Evolutionary conservation across 2,797 vertebrate genomes (phyloP).

Genomic region (Clarias platycephalus): DNA sequence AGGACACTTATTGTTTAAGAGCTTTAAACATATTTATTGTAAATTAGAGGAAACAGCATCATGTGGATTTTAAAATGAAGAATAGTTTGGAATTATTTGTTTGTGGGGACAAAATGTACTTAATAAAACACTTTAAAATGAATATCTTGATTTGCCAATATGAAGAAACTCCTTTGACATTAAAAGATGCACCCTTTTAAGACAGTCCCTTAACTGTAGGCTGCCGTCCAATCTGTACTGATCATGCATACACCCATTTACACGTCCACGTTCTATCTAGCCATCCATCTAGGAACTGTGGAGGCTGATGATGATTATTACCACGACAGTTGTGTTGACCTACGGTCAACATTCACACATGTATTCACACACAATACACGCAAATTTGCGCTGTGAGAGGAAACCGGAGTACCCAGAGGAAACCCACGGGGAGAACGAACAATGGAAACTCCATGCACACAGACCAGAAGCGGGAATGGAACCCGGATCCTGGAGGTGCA

Average conservation of each 20-base stretch:
- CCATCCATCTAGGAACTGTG: too few relatives aligned
- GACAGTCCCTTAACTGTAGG: background rate
- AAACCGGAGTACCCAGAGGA: too few relatives aligned
- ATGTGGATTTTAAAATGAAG: background rate
- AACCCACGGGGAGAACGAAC: too few relatives aligned
- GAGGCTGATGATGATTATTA: too few relatives aligned
- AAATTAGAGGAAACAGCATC: background rate
- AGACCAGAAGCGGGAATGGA: too few relatives aligned
- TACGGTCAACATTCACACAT: too few relatives aligned
- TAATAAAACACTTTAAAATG: background rate
- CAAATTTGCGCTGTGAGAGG: too few relatives aligned
- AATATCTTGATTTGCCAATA: background rate
- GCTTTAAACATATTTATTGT: background rate
- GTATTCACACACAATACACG: too few relatives aligned
- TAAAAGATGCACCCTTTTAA: background rate
- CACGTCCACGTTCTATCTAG: too few relatives aligned
- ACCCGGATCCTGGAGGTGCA: too few relatives aligned
- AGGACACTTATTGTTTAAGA: background rate
- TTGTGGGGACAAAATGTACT: background rate
- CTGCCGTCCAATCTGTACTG: background rate
- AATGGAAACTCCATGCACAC: too few relatives aligned
- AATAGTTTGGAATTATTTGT: background rate
- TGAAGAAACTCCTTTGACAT: background rate
- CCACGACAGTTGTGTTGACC: too few relatives aligned
- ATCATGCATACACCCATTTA: background rate